Evolutionary conservation across 2,888 invertebrate genomes (phyloP), one percentile per base, ranked within the genome.

Genomic region (Brassicogethes aeneus): DNA sequence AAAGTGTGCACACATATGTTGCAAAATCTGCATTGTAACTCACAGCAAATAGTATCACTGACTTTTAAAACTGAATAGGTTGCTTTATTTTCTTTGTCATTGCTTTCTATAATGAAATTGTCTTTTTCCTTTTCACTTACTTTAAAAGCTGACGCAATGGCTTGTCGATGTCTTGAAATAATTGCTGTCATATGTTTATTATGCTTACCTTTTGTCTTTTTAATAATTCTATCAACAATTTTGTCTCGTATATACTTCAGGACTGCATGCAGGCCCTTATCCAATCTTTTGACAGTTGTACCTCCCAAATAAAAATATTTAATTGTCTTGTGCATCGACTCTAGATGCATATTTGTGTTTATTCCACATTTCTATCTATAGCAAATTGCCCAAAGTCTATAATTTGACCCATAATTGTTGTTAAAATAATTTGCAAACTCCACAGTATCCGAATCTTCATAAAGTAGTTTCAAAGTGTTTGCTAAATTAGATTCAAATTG

Each of bases 241-340:
- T 33, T 33, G 13, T 33, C 12, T 5, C 12, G 5, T 12, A 12
- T 33, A 5, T 12, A 13, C 12, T 33, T 33, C 12, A 33, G 12
- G 12, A 33, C 33, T 33, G 33, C 33, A 33, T 33, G 7, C 7
- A 33, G 33, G 5, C 33, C 10, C 13, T 33, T 33, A 33, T 33
- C 33, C 13, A 33, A 12, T 12, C 33, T 33, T 33, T 7, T 13
- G 5, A 8, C 33, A 8, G 7, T 12, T 33, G 5, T 33, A 5
- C 33, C 33, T 8, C 12, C 12, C 5, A 12, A 13, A 12, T 33
- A 33, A 12, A 7, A 33, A 12, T 33, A 13, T 33, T 33, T 33
- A 12, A 33, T 10, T 33, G 12, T 5, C 12, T 13, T 33, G 13
- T 33, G 13, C 12, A 12, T 33, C 5, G 2, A 33, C 12, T 33